phyloP scores from a whole-genome alignment of 2,888 invertebrate species.

The Macroteleia sp. region DNA sequence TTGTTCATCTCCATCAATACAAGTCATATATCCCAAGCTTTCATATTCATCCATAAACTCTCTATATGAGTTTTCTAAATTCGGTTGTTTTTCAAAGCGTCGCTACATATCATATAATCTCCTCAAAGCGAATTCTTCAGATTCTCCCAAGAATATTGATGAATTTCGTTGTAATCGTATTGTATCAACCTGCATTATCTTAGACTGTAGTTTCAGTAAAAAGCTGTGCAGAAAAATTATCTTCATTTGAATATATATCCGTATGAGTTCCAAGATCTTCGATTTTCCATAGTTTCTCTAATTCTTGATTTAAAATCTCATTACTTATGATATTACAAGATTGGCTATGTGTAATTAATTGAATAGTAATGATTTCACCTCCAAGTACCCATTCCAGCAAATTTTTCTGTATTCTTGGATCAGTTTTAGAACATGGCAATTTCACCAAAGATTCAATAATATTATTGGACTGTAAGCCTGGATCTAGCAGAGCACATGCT shows the following conservation, averaged over 20 bases:
- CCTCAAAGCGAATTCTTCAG: not conserved
- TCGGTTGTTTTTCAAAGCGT: slow-evolving; percentile 1
- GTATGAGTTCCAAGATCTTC: not conserved
- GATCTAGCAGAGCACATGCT: slow-evolving; percentile 55
- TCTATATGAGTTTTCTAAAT: not conserved
- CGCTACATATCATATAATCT: not conserved
- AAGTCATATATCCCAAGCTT: slow-evolving; percentile 6
- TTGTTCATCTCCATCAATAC: not conserved
- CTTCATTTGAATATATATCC: not conserved
- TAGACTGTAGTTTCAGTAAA: not conserved
- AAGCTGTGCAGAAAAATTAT: not conserved
- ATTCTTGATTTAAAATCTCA: not conserved
- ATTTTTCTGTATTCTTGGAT: not conserved
- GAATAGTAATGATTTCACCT: not conserved
- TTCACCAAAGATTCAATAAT: slow-evolving; percentile 48
- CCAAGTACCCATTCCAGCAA: too few species aligned
- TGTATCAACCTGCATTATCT: not conserved
- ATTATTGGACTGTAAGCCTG: slow-evolving; percentile 61
- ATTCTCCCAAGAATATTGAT: slow-evolving; percentile 3
- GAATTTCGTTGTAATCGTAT: not conserved
- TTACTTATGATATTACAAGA: not conserved
- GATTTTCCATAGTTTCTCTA: not conserved
- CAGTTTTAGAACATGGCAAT: slow-evolving; percentile 23
- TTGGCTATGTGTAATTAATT: not conserved
- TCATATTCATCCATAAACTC: slow-evolving; percentile 4